phyloP scores from a whole-genome alignment of 2,797 vertebrate species.

The Rhodeus uyekii region DNA sequence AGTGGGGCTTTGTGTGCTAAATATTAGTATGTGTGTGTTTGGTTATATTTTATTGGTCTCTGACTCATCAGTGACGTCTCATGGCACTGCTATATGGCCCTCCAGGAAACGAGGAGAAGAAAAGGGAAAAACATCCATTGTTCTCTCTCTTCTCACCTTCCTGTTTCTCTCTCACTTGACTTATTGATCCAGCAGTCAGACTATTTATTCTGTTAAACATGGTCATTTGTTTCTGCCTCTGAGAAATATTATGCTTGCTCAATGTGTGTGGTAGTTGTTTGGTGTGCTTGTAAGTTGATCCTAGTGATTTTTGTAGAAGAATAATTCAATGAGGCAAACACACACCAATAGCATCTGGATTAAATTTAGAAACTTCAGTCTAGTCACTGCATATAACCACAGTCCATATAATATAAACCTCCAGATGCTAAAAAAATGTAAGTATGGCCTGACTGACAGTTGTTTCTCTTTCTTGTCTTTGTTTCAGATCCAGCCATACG shows the following conservation, averaged over 20 bases:
- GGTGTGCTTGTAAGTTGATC: slow-evolving; percentile 14
- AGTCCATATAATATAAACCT: background rate
- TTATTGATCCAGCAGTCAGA: slow-evolving; percentile 12
- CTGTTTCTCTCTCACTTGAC: background rate
- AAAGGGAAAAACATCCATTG: background rate
- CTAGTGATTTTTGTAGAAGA: background rate
- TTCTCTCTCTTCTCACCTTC: background rate
- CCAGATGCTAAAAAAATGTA: background rate
- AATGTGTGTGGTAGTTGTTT: background rate
- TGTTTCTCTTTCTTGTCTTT: background rate
- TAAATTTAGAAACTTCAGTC: slow-evolving; percentile 14
- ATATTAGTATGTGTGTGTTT: background rate
- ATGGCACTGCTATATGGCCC: background rate
- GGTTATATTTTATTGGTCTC: background rate
- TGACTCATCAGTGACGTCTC: slow-evolving; percentile 21
- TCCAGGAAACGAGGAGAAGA: slow-evolving; percentile 24
- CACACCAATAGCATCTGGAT: slow-evolving; percentile 11
- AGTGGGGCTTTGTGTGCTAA: background rate
- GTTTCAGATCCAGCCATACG: slow-evolving; percentile 93
- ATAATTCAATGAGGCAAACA: background rate
- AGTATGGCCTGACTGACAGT: background rate
- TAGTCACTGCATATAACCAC: slow-evolving; percentile 6
- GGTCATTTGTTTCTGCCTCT: slow-evolving; percentile 1
- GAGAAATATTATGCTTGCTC: background rate
- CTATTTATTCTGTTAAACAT: slow-evolving; percentile 3